Evolutionary conservation across 2,888 invertebrate genomes (phyloP).

Genomic region (Gymnosoma rotundatum): DNA sequence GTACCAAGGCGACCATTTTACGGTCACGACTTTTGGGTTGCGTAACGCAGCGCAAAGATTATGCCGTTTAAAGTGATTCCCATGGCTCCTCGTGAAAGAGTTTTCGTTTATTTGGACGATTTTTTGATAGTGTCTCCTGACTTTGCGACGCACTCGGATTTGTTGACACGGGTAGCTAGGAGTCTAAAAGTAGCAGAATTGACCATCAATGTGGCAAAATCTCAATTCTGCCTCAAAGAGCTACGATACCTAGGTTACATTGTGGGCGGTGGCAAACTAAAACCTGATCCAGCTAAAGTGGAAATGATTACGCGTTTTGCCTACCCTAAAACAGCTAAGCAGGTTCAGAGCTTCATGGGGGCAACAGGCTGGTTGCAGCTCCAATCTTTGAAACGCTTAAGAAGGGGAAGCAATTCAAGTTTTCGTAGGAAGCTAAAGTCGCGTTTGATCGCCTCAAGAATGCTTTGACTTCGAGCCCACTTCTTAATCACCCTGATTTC

Average conservation of each 20-base stretch:
- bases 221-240: constrained; percentile 34
- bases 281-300: background rate
- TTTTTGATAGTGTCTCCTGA: no score
- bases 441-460: no score
- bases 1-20: background rate
- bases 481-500: no score
- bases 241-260: constrained; percentile 33
- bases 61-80: constrained; percentile 28
- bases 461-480: no score
- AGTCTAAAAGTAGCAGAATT: background rate
- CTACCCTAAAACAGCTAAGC: no score
- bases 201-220: constrained; percentile 18
- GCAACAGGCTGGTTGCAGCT: no score
- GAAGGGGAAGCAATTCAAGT: no score
- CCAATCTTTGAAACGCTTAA: no score
- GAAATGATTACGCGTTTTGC: no score
- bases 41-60: constrained; percentile 20
- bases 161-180: background rate
- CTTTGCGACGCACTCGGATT: no score
- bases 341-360: no score
- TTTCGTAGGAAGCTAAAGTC: no score
- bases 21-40: constrained; percentile 61
- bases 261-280: constrained; percentile 12
- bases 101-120: background rate
- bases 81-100: constrained; percentile 8